These are phyloP conservation scores for Pachyramphus minor DNA, from an alignment of 2,113 vertebrate species.

Conservation along the genomic window DNA sequence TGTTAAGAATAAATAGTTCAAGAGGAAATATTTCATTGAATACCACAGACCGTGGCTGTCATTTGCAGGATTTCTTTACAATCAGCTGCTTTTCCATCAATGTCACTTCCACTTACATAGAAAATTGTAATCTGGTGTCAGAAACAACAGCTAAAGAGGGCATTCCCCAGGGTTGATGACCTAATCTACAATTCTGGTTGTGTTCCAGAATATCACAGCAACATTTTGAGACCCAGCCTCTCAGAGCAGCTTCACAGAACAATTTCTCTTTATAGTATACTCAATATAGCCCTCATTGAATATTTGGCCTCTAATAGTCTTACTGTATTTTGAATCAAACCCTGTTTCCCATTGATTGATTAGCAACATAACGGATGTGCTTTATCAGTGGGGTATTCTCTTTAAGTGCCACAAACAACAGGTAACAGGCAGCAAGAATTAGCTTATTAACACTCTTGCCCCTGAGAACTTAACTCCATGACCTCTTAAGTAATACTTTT, in stretches of 20 bases:
- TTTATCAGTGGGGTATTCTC: not conserved
- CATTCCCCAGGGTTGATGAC: not conserved
- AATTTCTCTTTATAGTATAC: not conserved
- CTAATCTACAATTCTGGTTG: not conserved
- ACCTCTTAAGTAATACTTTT: too few relatives aligned
- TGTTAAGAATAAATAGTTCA: not conserved
- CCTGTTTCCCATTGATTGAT: not conserved
- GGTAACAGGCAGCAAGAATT: not conserved
- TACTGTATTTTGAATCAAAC: not conserved
- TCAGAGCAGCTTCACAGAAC: not conserved
- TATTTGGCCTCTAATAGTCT: not conserved
- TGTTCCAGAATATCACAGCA: not conserved
- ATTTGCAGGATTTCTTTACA: not conserved
- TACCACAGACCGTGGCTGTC: not conserved
- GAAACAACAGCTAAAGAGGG: not conserved
- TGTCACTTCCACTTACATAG: not conserved
- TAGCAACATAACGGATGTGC: not conserved
- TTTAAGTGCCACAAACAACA: not conserved
- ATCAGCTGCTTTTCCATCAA: slow-evolving; percentile 15
- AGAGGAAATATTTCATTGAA: not conserved
- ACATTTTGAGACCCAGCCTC: not conserved
- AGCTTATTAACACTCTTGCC: not conserved
- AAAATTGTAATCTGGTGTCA: not conserved
- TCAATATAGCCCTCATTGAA: not conserved
- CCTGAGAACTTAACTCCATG: not conserved